Evolutionary conservation across 2,888 invertebrate species (phyloP).

Genomic region (Odontomyia ornata): DNA sequence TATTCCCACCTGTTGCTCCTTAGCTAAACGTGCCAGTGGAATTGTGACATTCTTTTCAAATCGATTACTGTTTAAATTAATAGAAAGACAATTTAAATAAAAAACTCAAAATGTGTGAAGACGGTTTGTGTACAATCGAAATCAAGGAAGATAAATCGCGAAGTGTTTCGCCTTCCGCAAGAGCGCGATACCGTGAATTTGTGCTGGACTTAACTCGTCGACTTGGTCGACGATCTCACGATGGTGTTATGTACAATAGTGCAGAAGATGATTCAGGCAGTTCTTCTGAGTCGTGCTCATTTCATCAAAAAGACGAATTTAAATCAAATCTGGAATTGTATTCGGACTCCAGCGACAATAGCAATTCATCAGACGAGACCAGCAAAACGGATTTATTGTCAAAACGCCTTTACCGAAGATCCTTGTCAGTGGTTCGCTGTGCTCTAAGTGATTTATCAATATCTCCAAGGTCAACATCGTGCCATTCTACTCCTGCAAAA

Average conservation of each 20-base stretch:
- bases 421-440: conserved; percentile 72
- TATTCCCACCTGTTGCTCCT: conserved; percentile 17
- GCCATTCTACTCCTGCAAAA: conserved; percentile 66
- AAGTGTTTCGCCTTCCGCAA: conserved; percentile 57
- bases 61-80: no score
- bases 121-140: conserved; percentile 39
- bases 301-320: conserved; percentile 46
- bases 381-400: not conserved
- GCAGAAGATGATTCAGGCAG: conserved; percentile 66
- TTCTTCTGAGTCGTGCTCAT: conserved; percentile 53
- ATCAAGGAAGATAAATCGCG: conserved; percentile 36
- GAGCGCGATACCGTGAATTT: conserved; percentile 66
- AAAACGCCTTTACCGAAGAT: conserved; percentile 56
- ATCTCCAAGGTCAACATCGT: conserved; percentile 71
- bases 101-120: conserved; percentile 36
- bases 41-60: not conserved
- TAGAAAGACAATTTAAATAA: not conserved
- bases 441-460: conserved; percentile 75
- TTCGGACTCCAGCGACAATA: conserved; percentile 70
- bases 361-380: conserved; percentile 66
- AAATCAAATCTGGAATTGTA: conserved; percentile 59
- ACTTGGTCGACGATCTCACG: conserved; percentile 66
- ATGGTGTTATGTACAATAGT: conserved; percentile 62
- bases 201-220: conserved; percentile 70
- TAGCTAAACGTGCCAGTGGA: not conserved